Percentiles rank a stretch among this genome's conserved stretches.
Evolutionary conservation across 2,113 vertebrate genomes (phyloP).

Genomic region (Eudyptes chrysolophus): DNA sequence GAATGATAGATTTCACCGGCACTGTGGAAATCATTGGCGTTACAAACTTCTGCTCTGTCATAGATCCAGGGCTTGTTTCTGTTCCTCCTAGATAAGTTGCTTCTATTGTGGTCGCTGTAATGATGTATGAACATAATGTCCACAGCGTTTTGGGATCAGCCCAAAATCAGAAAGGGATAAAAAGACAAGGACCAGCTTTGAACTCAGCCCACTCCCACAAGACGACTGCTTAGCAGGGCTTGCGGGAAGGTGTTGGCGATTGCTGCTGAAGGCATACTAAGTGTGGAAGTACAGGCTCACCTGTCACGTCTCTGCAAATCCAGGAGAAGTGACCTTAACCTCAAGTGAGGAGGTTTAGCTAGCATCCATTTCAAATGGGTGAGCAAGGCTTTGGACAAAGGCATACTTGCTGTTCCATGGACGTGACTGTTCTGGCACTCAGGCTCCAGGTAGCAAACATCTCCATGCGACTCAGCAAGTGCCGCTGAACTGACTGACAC

Average conservation of each 20-base stretch:
- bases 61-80: neutral
- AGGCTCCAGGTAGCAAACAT: neutral
- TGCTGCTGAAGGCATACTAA: neutral
- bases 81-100: neutral
- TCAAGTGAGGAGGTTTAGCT: neutral
- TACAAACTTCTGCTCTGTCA: neutral
- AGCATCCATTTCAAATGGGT: neutral
- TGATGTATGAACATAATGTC: neutral
- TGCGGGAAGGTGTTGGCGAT: neutral
- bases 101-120: neutral
- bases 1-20: neutral
- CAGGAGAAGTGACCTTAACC: neutral
- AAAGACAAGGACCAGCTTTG: neutral
- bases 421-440: neutral
- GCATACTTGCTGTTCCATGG: neutral
- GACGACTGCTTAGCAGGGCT: neutral
- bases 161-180: neutral
- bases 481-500: neutral
- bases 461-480: neutral
- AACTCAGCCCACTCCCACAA: neutral
- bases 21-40: neutral
- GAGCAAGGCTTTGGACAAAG: neutral
- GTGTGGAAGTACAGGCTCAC: neutral
- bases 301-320: neutral
- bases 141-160: neutral